A percentile compares a stretch with the other conserved stretches of the same genome.
Conservation (phyloP, 2,888 invertebrate genomes). For the Petrolisthes cinctipes region DNA sequence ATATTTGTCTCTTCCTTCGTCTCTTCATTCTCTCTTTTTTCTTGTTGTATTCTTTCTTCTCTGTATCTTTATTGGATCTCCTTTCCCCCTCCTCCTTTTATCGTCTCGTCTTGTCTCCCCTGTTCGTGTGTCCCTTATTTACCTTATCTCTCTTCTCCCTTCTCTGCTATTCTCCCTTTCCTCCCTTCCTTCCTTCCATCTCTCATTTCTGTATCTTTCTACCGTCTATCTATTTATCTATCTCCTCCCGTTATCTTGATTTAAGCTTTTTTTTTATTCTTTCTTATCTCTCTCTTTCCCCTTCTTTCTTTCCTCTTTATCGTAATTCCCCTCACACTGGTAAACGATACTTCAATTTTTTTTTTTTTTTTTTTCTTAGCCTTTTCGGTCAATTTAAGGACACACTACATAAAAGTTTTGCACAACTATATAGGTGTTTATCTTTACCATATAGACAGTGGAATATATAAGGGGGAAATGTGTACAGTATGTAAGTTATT, state of each 20-base stretch:
- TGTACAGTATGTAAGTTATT: too few species aligned
- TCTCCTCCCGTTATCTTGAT: background rate
- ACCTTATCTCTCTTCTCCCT: background rate
- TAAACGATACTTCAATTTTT: background rate
- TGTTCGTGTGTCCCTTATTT: too few species aligned
- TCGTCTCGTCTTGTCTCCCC: background rate
- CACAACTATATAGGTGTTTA: too few species aligned
- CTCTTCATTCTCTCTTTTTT: background rate
- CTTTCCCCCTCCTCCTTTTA: background rate
- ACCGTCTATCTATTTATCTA: background rate
- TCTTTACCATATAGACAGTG: too few species aligned
- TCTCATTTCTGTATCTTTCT: background rate
- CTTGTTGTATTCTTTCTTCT: background rate
- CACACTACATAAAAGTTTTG: too few species aligned
- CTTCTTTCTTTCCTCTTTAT: background rate
- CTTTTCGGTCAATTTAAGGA: too few species aligned
- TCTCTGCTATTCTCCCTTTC: background rate
- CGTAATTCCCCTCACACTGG: background rate
- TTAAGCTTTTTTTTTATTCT: background rate
- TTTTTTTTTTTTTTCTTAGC: background rate
- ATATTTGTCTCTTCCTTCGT: too few species aligned
- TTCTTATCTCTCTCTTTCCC: slow-evolving; percentile 1
- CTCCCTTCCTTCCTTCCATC: too few species aligned
- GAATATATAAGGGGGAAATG: too few species aligned
- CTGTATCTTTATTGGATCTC: background rate